Conservation (phyloP, 2,797 vertebrate species). For the Peromyscus aztecus region DNA sequence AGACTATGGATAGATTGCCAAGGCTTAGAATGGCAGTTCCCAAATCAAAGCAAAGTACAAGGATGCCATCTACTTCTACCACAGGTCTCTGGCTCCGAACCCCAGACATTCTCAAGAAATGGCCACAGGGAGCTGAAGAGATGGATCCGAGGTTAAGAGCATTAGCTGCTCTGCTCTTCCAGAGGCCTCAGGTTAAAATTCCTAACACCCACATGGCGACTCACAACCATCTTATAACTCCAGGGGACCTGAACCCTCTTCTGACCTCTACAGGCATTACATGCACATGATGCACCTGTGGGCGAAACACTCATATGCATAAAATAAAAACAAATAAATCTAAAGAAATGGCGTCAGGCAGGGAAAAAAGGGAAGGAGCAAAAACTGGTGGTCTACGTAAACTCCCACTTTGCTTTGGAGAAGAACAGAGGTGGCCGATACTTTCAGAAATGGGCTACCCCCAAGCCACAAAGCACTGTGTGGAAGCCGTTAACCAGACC, state of each 20-base stretch:
- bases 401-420: constrained; percentile 94
- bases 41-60: constrained; percentile 94
- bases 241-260: not conserved
- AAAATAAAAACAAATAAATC: constrained; percentile 31
- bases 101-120: constrained; percentile 95
- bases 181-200: not conserved
- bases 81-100: constrained; percentile 96
- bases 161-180: not conserved
- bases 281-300: not conserved
- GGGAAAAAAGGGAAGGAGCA: constrained; percentile 95
- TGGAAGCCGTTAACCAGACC: constrained; percentile 95
- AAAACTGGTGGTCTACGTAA: constrained; percentile 94
- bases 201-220: not conserved
- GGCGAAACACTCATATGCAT: not conserved
- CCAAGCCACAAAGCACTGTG: constrained; percentile 95
- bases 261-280: not conserved
- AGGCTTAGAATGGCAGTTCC: constrained; percentile 95
- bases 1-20: constrained; percentile 96
- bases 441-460: constrained; percentile 97
- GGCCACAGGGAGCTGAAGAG: constrained; percentile 92
- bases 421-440: constrained; percentile 95
- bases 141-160: not conserved
- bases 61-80: constrained; percentile 94
- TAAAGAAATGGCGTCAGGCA: constrained; percentile 97
- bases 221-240: not conserved